These are phyloP conservation scores for Erebia aethiops DNA, from an alignment of 2,888 invertebrate genomes.

Conservation along the genomic window DNA sequence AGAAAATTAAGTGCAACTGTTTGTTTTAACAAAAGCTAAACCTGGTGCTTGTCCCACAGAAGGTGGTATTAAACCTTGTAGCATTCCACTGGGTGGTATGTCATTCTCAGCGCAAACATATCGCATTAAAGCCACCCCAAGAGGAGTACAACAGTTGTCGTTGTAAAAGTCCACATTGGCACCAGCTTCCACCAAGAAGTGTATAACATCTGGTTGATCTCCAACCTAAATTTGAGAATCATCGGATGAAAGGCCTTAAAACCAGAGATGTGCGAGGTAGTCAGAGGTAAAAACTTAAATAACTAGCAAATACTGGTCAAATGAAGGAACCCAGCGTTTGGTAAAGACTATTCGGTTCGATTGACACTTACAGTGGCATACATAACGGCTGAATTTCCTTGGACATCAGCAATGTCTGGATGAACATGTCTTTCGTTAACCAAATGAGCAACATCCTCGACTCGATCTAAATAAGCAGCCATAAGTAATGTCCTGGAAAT, in stretches of 20 bases:
- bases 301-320: background rate
- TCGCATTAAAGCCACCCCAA: constrained; percentile 68
- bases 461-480: constrained; percentile 65
- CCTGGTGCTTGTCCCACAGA: constrained; percentile 39
- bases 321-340: background rate
- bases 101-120: constrained; percentile 58
- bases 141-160: constrained; percentile 81
- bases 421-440: constrained; percentile 65
- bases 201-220: constrained; percentile 60
- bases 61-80: constrained; percentile 57
- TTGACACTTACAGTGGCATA: constrained; percentile 74
- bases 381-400: constrained; percentile 81
- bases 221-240: constrained; percentile 54
- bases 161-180: constrained; percentile 76
- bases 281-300: background rate
- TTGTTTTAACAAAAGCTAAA: constrained; percentile 37
- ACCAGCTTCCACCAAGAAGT: constrained; percentile 77
- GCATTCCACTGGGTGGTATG: constrained; percentile 49
- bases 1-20: background rate
- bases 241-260: background rate
- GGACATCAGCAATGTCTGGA: constrained; percentile 76
- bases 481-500: constrained; percentile 62
- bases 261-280: background rate
- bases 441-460: constrained; percentile 57
- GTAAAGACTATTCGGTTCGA: background rate